phyloP scores from a whole-genome alignment of 2,888 invertebrate genomes.

The Melinopterus prodromus region DNA sequence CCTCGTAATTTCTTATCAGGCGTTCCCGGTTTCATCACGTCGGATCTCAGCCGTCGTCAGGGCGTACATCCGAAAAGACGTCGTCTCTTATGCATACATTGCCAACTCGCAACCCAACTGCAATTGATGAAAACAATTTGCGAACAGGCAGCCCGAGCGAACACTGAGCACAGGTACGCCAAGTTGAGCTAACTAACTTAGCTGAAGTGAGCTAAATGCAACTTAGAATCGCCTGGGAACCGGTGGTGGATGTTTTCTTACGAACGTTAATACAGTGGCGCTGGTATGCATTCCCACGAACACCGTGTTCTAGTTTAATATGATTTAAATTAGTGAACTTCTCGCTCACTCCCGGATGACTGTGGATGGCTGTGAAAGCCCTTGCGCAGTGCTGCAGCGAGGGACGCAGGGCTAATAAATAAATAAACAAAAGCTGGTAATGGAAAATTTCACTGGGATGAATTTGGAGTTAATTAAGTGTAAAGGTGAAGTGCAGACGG shows the following conservation, averaged over 20 bases:
- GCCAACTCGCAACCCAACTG: slow-evolving; percentile 16
- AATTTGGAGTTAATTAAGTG: background rate
- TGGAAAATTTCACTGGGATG: background rate
- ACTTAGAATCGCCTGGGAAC: slow-evolving; percentile 19
- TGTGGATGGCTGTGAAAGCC: background rate
- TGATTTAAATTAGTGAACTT: slow-evolving; percentile 19
- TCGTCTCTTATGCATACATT: slow-evolving; percentile 21
- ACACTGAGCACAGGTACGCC: background rate
- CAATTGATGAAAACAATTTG: slow-evolving; percentile 22
- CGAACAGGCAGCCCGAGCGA: background rate
- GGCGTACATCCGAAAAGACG: background rate
- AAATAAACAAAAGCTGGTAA: background rate
- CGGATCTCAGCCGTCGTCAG: background rate
- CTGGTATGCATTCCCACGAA: slow-evolving; percentile 9
- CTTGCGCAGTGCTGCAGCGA: background rate
- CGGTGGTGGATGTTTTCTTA: slow-evolving; percentile 16
- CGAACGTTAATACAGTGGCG: background rate
- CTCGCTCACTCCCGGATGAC: background rate
- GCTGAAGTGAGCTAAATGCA: slow-evolving; percentile 20
- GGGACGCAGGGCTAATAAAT: background rate
- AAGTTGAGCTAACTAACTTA: background rate
- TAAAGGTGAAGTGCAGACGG: background rate
- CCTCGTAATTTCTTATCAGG: background rate
- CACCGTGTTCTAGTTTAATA: slow-evolving; percentile 9
- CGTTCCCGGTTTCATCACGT: background rate